Evolutionary conservation across 2,113 vertebrate genomes (phyloP).

Genomic region (Dicentrarchus labrax): DNA sequence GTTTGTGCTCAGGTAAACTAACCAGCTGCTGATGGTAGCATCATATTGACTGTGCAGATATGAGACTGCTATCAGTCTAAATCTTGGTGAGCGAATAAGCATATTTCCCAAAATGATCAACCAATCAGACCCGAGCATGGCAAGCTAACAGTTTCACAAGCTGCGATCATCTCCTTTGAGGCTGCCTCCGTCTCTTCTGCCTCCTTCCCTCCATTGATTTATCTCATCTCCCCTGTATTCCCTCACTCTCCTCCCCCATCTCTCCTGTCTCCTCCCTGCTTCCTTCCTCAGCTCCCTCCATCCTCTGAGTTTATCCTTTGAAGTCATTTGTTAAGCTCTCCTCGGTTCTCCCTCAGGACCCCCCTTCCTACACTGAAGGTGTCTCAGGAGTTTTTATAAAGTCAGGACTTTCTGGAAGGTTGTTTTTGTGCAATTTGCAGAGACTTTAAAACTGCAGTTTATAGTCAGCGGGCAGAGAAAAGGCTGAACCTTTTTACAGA

Average conservation of each 20-base stretch:
- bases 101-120: not conserved
- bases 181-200: constrained; percentile 4
- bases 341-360: constrained; percentile 39
- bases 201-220: constrained; percentile 31
- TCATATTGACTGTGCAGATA: not conserved
- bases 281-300: constrained; percentile 40
- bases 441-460: constrained; percentile 8
- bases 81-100: not conserved
- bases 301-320: constrained; percentile 61
- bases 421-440: constrained; percentile 27
- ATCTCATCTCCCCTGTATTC: constrained; percentile 28
- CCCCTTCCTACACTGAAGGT: constrained; percentile 53
- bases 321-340: constrained; percentile 55
- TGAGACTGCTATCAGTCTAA: not conserved
- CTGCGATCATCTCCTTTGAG: constrained; percentile 20
- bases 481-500: not conserved
- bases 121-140: not conserved
- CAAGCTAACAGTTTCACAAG: not conserved
- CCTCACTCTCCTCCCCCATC: constrained; percentile 13
- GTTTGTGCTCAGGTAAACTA: not conserved
- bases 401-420: constrained; percentile 17
- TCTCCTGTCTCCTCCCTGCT: constrained; percentile 15
- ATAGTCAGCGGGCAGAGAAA: constrained; percentile 8
- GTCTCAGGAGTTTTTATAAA: constrained; percentile 43
- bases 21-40: not conserved